These are phyloP conservation scores for Xestia ashworthii DNA, from an alignment of 2,888 invertebrate genomes.

Conservation along the genomic window DNA sequence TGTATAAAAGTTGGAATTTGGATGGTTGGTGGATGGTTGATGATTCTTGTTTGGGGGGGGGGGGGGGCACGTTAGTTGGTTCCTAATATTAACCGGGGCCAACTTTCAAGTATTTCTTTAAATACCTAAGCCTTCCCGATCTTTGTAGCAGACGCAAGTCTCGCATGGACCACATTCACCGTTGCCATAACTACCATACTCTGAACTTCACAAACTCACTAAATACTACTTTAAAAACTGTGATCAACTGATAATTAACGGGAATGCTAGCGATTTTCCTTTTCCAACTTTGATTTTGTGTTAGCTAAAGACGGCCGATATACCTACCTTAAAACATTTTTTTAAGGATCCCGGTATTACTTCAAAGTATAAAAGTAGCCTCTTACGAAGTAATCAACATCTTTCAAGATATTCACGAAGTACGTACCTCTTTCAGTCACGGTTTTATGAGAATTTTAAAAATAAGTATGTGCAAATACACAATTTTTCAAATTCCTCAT, in stretches of 20 bases:
- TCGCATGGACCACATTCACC: constrained; percentile 79
- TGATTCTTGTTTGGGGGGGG: no score
- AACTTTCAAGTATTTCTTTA: background rate
- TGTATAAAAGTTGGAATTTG: no score
- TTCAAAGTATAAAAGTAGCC: background rate
- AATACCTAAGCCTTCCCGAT: constrained; percentile 73
- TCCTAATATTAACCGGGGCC: background rate
- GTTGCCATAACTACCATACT: constrained; percentile 70
- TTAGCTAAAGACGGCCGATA: no score
- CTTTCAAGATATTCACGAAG: constrained; percentile 10
- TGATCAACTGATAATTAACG: background rate
- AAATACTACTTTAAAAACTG: background rate
- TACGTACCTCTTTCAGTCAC: background rate
- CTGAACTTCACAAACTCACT: background rate
- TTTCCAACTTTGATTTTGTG: background rate
- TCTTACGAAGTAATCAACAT: constrained; percentile 15
- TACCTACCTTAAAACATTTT: background rate
- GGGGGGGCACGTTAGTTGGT: no score
- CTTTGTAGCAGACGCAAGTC: constrained; percentile 78
- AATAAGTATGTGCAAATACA: background rate
- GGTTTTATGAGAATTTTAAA: background rate
- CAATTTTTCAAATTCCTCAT: background rate
- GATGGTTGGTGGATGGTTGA: no score
- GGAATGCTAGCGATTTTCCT: background rate
- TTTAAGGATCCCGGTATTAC: background rate